Evolutionary conservation across 2,113 vertebrate species (phyloP), one percentile per base, ranked within the genome.

Genomic region (Oceanites oceanicus): DNA sequence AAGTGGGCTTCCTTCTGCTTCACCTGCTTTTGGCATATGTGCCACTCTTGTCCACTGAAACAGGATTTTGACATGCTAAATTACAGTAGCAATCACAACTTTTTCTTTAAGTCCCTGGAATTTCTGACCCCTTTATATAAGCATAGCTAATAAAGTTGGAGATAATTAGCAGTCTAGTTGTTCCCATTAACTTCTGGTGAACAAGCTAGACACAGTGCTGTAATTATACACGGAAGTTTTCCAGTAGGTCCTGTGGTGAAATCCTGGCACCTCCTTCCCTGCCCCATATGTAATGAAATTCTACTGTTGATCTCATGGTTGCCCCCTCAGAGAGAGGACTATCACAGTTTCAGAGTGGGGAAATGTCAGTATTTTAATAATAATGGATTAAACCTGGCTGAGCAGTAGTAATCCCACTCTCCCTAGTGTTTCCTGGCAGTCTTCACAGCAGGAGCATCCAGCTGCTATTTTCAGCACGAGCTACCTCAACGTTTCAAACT

Each of bases 91-190:
- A 55, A 40, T 90, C 19, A 10, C 71, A 79, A 68, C 45, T n/a
- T 62, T 87, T 90, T 74, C 49, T 88, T 67, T 53, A 68, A 83
- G 52, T 65, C 70, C 65, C 92, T 74, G 55, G 30, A 76, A 85
- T 87, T 95, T 88, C 79, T 70, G 50, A 70, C 77, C 15, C 55
- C 80, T 70, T 89, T 50, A 52, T 97, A 70, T 66, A 80, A 93
- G n/a, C 78, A 42, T 77, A 80, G 13, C 70, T 95, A 58, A 62
- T 79, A 53, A 90, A 74, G 55, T 80, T 84, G 66, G 40, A 92
- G 72, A 86, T 79, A 91, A 92, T 93, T 90, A 94, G n/a, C 62
- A 47, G 55, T 36, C 20, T 78, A 77, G 44, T 53, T 94, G 50
- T 77, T 95, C 68, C 56, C 76, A 8, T 92, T 62, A 88, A 47